Conservation (phyloP, 2,888 invertebrate species). For the Glaucopsyche alexis region DNA sequence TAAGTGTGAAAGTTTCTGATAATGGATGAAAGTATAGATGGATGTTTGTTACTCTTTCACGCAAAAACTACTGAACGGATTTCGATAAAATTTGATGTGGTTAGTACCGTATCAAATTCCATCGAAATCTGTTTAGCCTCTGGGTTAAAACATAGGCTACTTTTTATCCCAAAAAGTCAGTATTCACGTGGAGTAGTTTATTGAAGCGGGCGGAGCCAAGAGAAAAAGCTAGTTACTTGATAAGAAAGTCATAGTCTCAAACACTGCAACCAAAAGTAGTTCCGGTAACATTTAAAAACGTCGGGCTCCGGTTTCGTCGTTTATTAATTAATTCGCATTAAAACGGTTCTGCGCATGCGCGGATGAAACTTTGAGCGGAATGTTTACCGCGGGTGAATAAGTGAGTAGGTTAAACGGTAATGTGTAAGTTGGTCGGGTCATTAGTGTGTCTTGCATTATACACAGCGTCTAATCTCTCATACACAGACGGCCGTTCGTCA, state of each 20-base stretch:
- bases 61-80: background rate
- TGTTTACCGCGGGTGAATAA: conserved; percentile 24
- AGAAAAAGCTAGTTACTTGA: background rate
- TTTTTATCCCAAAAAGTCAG: no score
- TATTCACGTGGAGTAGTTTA: no score
- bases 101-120: no score
- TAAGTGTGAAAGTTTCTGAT: background rate
- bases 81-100: background rate
- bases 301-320: background rate
- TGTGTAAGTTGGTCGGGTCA: conserved; percentile 8
- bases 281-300: background rate
- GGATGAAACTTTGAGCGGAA: conserved; percentile 18
- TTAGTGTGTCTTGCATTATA: conserved; percentile 21
- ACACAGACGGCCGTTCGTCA: background rate
- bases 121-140: background rate
- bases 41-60: background rate
- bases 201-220: no score
- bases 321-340: conserved; percentile 24
- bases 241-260: background rate
- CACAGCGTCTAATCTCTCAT: conserved; percentile 13
- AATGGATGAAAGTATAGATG: background rate
- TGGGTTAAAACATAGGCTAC: no score
- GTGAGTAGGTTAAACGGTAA: conserved; percentile 17
- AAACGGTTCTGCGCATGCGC: conserved; percentile 11
- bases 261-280: background rate